Conservation (phyloP, 2,888 invertebrate species). For the Habrosyne pyritoides region DNA sequence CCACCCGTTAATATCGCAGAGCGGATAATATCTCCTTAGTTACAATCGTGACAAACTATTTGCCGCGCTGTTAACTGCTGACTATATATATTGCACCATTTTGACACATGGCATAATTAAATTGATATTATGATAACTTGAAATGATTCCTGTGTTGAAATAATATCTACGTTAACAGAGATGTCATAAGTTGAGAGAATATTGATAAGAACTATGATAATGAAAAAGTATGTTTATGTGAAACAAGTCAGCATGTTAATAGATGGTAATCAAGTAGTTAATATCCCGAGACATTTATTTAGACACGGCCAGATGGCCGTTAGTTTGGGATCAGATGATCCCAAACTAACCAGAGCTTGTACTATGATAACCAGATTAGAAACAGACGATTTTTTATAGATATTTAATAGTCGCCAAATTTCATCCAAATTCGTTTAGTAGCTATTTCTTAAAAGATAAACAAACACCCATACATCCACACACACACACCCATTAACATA, state of each 20-base stretch:
- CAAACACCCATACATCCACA: too few species aligned
- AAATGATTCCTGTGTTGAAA: not conserved
- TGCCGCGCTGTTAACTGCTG: slow-evolving; percentile 56
- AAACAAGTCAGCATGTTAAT: not conserved
- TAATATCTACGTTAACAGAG: not conserved
- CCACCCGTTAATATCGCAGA: slow-evolving; percentile 48
- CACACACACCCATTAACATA: too few species aligned
- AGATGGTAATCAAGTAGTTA: not conserved
- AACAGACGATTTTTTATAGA: too few species aligned
- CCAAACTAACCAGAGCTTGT: too few species aligned
- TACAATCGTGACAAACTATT: slow-evolving; percentile 68
- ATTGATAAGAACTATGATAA: not conserved
- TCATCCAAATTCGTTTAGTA: too few species aligned
- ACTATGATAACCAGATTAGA: too few species aligned
- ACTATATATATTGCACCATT: slow-evolving; percentile 47
- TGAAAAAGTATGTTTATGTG: not conserved
- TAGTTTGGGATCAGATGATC: too few species aligned
- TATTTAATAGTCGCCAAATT: too few species aligned
- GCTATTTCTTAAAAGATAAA: too few species aligned
- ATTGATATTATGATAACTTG: slow-evolving; percentile 30
- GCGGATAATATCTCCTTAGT: slow-evolving; percentile 58
- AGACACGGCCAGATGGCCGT: too few species aligned
- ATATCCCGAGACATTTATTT: not conserved
- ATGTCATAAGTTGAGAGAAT: not conserved
- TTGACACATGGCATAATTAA: slow-evolving; percentile 50